A percentile compares a stretch with the other conserved stretches of the same genome.
Evolutionary conservation across 2,113 vertebrate genomes (phyloP).

Genomic region (Sapajus apella): DNA sequence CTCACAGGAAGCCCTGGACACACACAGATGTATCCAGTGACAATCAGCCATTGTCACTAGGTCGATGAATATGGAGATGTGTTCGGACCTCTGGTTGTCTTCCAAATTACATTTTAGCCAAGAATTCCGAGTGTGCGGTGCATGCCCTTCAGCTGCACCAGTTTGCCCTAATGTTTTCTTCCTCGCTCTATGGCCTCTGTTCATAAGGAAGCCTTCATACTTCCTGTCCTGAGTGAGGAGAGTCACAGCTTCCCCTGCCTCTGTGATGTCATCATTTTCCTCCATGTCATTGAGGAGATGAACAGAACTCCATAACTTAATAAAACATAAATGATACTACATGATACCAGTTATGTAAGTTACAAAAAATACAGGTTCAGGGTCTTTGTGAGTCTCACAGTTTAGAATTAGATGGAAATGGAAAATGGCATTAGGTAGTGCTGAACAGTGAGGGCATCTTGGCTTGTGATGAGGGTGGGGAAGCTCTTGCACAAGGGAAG

Average conservation of each 20-base stretch:
- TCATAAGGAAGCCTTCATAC: not conserved
- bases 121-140: not conserved
- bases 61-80: not conserved
- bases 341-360: rapidly evolving
- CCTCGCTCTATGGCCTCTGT: not conserved
- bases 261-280: rapidly evolving
- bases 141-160: not conserved
- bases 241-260: rapidly evolving
- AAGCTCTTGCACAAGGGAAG: rapidly evolving
- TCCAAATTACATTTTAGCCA: not conserved
- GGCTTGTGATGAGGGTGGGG: not conserved
- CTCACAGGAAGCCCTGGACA: not conserved
- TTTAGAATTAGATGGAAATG: not conserved
- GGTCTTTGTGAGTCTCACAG: rapidly evolving
- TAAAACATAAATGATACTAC: not conserved
- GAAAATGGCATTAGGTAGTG: rapidly evolving
- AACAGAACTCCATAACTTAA: not conserved
- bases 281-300: not conserved
- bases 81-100: not conserved
- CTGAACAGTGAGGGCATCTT: rapidly evolving
- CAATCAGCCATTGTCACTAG: rapidly evolving
- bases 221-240: not conserved
- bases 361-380: not conserved
- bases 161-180: not conserved
- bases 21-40: not conserved